Conservation (phyloP, 2,797 vertebrate genomes). For the Falco rusticolus region DNA sequence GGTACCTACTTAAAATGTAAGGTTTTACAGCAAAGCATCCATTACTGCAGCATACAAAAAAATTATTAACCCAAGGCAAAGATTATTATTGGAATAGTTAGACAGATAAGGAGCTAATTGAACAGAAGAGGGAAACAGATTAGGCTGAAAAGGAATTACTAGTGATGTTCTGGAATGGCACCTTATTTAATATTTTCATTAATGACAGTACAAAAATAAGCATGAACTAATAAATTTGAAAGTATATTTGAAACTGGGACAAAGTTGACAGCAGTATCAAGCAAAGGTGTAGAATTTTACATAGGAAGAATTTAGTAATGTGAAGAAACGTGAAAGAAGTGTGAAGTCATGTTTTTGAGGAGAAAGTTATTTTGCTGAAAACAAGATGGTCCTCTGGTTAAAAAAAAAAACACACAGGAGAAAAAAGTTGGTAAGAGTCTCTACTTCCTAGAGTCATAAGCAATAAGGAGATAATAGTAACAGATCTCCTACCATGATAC, state of each 20-base stretch:
- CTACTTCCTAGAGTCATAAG: not conserved
- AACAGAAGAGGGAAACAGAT: not conserved
- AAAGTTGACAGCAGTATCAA: not conserved
- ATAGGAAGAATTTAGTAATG: not conserved
- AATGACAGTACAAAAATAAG: not conserved
- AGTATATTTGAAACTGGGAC: not conserved
- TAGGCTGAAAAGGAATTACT: constrained; percentile 18
- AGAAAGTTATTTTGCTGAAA: not conserved
- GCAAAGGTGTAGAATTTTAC: not conserved
- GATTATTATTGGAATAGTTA: not conserved
- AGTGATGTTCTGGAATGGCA: not conserved
- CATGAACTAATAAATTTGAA: not conserved
- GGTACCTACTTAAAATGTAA: not conserved
- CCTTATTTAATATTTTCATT: constrained; percentile 37
- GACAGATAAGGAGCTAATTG: not conserved
- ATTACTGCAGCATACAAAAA: not conserved
- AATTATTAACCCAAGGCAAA: not conserved
- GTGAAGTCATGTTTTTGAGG: not conserved
- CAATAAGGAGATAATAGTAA: not conserved
- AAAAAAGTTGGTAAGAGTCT: not conserved
- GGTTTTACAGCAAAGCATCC: not conserved
- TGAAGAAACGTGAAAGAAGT: not conserved
- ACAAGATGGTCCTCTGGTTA: not conserved
- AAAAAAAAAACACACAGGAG: not conserved
- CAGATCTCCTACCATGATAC: not conserved